phyloP scores from a whole-genome alignment of 2,797 vertebrate species.

The Gymnodraco acuticeps region DNA sequence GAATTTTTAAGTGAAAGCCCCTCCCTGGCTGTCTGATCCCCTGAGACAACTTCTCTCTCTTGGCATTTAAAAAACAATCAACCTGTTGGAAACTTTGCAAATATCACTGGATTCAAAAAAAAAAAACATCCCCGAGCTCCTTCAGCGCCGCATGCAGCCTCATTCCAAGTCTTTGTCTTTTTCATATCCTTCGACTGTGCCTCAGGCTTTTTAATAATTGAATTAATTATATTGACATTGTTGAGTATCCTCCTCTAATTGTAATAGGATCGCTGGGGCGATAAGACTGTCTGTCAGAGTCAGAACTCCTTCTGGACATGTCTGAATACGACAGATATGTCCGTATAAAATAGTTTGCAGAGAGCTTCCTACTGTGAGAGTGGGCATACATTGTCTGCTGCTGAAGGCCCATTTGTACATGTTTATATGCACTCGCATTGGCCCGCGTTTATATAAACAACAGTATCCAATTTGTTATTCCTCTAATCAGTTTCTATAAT shows the following conservation, averaged over 20 bases:
- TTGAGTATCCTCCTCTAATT: conserved; percentile 66
- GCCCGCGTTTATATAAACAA: conserved; percentile 6
- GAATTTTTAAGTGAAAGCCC: conserved; percentile 42
- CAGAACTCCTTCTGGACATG: conserved; percentile 34
- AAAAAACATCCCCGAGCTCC: conserved; percentile 44
- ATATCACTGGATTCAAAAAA: conserved; percentile 55
- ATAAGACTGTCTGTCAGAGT: conserved; percentile 45
- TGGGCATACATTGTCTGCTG: neutral
- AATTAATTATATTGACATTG: conserved; percentile 72
- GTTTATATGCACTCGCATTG: neutral
- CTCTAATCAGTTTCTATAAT: conserved; percentile 5
- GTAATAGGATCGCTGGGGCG: conserved; percentile 52
- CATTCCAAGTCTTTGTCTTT: conserved; percentile 41
- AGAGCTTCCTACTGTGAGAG: neutral
- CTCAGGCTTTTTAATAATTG: conserved; percentile 65
- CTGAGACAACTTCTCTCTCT: conserved; percentile 49
- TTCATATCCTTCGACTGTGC: conserved; percentile 44
- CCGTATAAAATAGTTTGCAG: neutral
- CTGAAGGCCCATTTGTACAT: neutral
- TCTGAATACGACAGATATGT: conserved; percentile 8
- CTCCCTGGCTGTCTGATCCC: conserved; percentile 29
- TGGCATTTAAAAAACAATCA: conserved; percentile 70
- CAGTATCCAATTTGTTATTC: conserved; percentile 25
- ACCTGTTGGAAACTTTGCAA: conserved; percentile 62
- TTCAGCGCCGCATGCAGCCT: neutral